These are phyloP conservation scores for Diaprepes abbreviatus DNA, from an alignment of 2,888 invertebrate species.

Conservation along the genomic window DNA sequence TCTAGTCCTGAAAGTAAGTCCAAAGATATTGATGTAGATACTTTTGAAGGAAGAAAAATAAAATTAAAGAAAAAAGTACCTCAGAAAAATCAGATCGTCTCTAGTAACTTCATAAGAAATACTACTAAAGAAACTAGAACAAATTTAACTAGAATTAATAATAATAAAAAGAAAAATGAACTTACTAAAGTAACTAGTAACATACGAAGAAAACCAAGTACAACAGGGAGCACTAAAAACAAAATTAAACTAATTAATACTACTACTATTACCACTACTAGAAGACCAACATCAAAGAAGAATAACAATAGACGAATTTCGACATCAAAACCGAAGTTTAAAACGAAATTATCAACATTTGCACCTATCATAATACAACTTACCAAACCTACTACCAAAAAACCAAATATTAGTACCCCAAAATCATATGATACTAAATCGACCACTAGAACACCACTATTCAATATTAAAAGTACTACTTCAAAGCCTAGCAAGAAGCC, in stretches of 20 bases:
- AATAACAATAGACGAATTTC: not conserved
- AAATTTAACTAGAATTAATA: conserved; percentile 11
- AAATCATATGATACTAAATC: conserved; percentile 1
- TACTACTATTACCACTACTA: not conserved
- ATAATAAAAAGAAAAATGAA: conserved; percentile 1
- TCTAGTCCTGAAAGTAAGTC: conserved; percentile 26
- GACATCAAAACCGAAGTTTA: conserved; percentile 1
- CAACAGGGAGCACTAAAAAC: not conserved
- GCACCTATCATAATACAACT: conserved; percentile 39
- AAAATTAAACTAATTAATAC: not conserved
- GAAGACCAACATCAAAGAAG: not conserved
- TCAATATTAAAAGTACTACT: conserved; percentile 20
- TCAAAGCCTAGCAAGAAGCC: conserved; percentile 15
- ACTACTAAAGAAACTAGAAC: conserved; percentile 8
- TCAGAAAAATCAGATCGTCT: not conserved
- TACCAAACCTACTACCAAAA: conserved; percentile 46
- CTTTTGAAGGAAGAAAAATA: conserved; percentile 14
- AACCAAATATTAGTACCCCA: conserved; percentile 15
- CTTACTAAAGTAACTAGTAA: not conserved
- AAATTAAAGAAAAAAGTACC: conserved; percentile 2
- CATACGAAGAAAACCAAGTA: not conserved
- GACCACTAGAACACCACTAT: conserved; percentile 23
- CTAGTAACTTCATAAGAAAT: not conserved
- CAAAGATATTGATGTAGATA: conserved; percentile 17
- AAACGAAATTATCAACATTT: conserved; percentile 29